Percentiles rank a stretch among this genome's conserved stretches.
Conservation (phyloP, 2,113 vertebrate genomes). For the Oceanites oceanicus region DNA sequence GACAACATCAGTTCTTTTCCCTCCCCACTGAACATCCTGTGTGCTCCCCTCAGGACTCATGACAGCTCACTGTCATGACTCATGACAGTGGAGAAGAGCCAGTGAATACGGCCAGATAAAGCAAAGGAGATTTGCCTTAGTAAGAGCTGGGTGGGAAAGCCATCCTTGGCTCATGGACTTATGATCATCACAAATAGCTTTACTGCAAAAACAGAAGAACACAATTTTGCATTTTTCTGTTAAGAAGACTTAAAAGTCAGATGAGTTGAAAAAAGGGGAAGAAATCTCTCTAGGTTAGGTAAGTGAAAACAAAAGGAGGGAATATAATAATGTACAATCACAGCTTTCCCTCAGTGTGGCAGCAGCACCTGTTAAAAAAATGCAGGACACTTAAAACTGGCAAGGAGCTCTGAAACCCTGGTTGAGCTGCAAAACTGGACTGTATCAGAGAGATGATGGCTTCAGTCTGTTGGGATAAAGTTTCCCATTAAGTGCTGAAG, state of each 20-base stretch:
- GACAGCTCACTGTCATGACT: neutral
- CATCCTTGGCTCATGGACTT: neutral
- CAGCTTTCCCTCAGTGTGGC: constrained; percentile 38
- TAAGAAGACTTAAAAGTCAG: neutral
- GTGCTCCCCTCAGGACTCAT: neutral
- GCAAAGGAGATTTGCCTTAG: neutral
- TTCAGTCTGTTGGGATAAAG: neutral
- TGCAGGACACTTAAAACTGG: neutral
- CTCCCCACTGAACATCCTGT: neutral
- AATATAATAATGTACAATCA: neutral
- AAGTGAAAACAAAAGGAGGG: neutral
- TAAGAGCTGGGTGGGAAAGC: neutral
- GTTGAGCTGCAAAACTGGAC: neutral
- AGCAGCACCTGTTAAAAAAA: constrained; percentile 44
- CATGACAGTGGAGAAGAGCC: neutral
- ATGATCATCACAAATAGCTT: neutral
- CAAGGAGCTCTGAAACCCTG: neutral
- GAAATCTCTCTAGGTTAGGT: neutral
- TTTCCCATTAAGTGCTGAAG: neutral
- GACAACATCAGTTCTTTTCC: neutral
- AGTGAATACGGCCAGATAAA: neutral
- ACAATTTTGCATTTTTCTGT: neutral
- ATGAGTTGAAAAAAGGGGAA: neutral
- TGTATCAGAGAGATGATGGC: neutral
- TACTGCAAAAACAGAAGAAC: neutral